These are phyloP conservation scores for Isichthys henryi DNA, from an alignment of 2,113 vertebrate species.

Conservation along the genomic window DNA sequence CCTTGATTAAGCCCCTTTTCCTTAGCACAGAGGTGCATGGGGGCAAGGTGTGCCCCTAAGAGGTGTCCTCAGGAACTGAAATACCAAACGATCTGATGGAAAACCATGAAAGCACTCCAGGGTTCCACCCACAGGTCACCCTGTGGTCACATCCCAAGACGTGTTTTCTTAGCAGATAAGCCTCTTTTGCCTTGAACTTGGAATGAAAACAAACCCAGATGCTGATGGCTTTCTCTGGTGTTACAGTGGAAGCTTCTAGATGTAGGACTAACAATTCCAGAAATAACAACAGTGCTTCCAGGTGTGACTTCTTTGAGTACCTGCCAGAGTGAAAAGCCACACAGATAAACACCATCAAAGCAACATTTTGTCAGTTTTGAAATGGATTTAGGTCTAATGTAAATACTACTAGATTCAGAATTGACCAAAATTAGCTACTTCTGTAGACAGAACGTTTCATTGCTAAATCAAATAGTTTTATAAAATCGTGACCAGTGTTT, in stretches of 20 bases:
- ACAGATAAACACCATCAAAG: not conserved
- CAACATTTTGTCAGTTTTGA: not conserved
- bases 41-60: constrained; percentile 56
- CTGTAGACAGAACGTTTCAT: not conserved
- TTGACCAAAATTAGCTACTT: not conserved
- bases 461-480: not conserved
- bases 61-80: constrained; percentile 58
- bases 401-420: not conserved
- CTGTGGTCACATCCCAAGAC: constrained; percentile 48
- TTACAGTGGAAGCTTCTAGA: not conserved
- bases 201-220: constrained; percentile 3
- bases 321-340: not conserved
- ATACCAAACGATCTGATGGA: constrained; percentile 57
- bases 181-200: not conserved
- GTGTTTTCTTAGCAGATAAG: constrained; percentile 23
- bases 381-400: not conserved
- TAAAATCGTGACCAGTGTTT: not conserved
- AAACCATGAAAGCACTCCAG: constrained; percentile 32
- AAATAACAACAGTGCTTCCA: not conserved
- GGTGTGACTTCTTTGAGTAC: not conserved
- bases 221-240: not conserved
- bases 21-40: constrained; percentile 57
- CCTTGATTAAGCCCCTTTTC: not conserved
- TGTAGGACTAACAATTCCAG: not conserved
- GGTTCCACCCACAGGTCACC: constrained; percentile 52